Percentiles rank a stretch among this genome's conserved stretches.
Conservation (phyloP, 1,140 invertebrate species). For the Asobara japonica region DNA sequence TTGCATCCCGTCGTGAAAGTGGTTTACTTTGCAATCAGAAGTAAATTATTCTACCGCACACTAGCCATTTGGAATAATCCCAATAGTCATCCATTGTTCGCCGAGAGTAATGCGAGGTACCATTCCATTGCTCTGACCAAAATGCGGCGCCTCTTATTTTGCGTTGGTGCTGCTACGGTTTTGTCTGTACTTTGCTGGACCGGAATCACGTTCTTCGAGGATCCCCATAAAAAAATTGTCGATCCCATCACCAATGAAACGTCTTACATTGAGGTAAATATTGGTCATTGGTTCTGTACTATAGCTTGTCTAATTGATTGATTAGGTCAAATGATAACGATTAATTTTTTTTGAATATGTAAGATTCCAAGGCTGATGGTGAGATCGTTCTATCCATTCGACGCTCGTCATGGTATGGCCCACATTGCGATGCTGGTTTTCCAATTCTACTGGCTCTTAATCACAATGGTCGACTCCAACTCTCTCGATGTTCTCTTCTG, state of each 20-base stretch:
- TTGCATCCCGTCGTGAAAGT: constrained; percentile 80
- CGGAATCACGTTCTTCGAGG: constrained; percentile 79
- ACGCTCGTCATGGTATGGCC: constrained; percentile 73
- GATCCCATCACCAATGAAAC: constrained; percentile 81
- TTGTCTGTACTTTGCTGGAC: constrained; percentile 74
- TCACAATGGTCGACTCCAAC: constrained; percentile 77
- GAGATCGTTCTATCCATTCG: constrained; percentile 80
- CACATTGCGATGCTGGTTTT: constrained; percentile 75
- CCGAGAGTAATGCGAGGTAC: constrained; percentile 82
- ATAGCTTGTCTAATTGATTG: neutral
- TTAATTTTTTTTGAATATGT: neutral
- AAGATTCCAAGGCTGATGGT: constrained; percentile 76
- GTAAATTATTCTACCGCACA: constrained; percentile 80
- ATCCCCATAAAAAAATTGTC: constrained; percentile 73
- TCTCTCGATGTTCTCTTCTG: constrained; percentile 81
- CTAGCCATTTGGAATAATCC: constrained; percentile 82
- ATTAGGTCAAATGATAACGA: too few species aligned
- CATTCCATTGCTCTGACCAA: constrained; percentile 79
- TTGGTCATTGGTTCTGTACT: neutral
- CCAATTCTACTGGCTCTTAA: constrained; percentile 80
- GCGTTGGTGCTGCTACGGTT: constrained; percentile 72
- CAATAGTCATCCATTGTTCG: constrained; percentile 83
- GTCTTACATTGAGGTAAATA: constrained; percentile 68
- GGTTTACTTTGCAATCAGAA: constrained; percentile 76
- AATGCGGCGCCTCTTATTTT: constrained; percentile 77